These are phyloP conservation scores for Pycnomerus fuliginosus DNA, from an alignment of 2,888 invertebrate species.

Conservation along the genomic window DNA sequence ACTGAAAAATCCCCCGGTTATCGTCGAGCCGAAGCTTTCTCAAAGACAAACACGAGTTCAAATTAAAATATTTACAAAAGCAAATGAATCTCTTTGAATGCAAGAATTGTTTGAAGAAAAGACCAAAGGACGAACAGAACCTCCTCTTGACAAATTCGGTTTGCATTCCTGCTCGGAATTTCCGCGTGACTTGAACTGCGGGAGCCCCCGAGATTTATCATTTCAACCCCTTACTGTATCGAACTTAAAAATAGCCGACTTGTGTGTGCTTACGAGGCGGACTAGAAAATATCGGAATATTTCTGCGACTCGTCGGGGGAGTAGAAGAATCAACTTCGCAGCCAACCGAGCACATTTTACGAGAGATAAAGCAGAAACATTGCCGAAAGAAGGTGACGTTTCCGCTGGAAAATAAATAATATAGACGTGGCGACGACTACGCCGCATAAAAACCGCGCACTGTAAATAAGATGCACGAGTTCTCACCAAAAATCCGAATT, in stretches of 20 bases:
- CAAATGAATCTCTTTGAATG: conserved; percentile 29
- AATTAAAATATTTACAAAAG: conserved; percentile 42
- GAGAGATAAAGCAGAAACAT: conserved; percentile 45
- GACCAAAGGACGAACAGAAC: conserved; percentile 36
- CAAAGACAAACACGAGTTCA: conserved; percentile 33
- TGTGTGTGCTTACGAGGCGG: no score
- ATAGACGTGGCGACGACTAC: no score
- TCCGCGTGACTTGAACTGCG: conserved; percentile 44
- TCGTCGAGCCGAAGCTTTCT: no score
- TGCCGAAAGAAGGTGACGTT: conserved; percentile 35
- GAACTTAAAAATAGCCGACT: no score
- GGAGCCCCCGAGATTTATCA: conserved; percentile 39
- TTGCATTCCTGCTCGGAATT: conserved; percentile 51
- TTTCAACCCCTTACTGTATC: conserved; percentile 33
- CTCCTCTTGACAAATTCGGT: conserved; percentile 51
- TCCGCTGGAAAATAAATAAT: conserved; percentile 33
- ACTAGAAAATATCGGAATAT: not conserved
- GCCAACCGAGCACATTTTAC: conserved; percentile 38
- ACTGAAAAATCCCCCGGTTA: no score
- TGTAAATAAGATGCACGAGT: not conserved
- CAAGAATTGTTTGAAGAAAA: conserved; percentile 44
- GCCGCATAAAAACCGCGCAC: not conserved
- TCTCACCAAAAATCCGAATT: no score
- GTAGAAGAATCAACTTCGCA: not conserved
- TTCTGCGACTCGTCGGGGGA: not conserved